Base-by-base conservation (phyloP, 2,113 vertebrate species). In the Marmota flaviventris region DNA sequence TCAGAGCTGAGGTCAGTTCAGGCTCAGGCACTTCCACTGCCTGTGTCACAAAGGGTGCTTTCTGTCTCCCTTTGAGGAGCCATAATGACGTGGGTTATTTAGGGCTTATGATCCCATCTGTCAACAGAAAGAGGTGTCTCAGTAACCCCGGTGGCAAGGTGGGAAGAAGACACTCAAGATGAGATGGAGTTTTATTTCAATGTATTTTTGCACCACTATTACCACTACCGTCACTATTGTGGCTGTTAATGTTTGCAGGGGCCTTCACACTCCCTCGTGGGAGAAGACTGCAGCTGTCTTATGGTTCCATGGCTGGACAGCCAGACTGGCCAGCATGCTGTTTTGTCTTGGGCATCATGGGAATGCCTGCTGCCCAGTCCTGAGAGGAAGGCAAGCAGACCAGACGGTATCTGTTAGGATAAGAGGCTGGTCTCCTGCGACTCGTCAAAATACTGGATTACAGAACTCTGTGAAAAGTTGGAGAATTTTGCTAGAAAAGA, bases 281-380 rank as follows among this genome's bases (percentile, higher is more conserved):
- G 12, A 8, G 14, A 27, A 48, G n/a, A 17, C 20, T 7, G 7
- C 24, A 3, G 25, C 18, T 42, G 16, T 9, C 0, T 8, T 0
- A 0, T 16, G 10, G 2, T 7, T 72, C 1, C 1, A 2, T 4
- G 14, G 1, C 18, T 22, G 18, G 32, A 42, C 29, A 9, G 78
- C 18, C 16, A n/a, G 16, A 29, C 27, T 1, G 11, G 45, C 32
- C 8, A 11, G 4, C 29, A 4, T 0, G 32, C 25, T 6, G 0
- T 29, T 56, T 67, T 11, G 0, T 37, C 32, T 24, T 0, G 22
- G 22, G 53, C 7, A 9, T 11, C 4, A 0, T 3, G 39, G 0
- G 3, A 2, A 16, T 2, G 8, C 24, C 24, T 22, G 2, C 1
- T 24, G 45, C 58, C 3, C 5, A 37, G 27, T 20, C 13, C 29